These are phyloP conservation scores for Gasteruption jaculator DNA, from an alignment of 2,888 invertebrate genomes.

Conservation along the genomic window DNA sequence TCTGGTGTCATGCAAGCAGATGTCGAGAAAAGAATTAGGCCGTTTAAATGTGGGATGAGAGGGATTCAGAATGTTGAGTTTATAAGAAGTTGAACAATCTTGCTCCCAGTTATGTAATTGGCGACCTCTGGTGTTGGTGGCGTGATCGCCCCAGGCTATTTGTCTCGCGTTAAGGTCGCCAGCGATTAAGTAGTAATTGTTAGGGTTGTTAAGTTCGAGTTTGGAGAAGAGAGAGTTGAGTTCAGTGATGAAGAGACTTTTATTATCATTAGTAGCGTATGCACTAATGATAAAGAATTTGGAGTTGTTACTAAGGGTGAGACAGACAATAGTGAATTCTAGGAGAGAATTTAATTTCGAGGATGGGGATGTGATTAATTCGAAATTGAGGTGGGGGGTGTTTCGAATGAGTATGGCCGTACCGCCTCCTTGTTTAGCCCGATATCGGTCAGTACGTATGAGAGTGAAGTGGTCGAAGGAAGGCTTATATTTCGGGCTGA, in stretches of 20 bases:
- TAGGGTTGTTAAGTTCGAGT: conserved; percentile 3
- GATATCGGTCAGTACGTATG: too few relatives aligned
- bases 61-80: conserved; percentile 3
- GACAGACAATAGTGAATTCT: conserved; percentile 16
- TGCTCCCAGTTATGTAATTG: conserved; percentile 8
- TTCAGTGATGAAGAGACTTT: conserved; percentile 10
- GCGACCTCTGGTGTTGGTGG: conserved; percentile 6
- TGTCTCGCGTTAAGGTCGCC: conserved; percentile 17
- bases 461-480: too few relatives aligned
- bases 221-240: conserved; percentile 3
- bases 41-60: conserved; percentile 11
- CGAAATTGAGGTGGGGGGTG: background rate
- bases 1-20: conserved; percentile 13
- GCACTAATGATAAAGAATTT: conserved; percentile 13
- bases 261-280: conserved; percentile 11
- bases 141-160: conserved; percentile 4
- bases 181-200: conserved; percentile 13
- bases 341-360: conserved; percentile 1
- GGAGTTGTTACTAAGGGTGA: background rate
- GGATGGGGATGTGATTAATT: conserved; percentile 1
- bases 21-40: conserved; percentile 12
- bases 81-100: background rate
- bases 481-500: too few relatives aligned
- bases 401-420: conserved; percentile 15
- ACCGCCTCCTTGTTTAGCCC: conserved; percentile 19